Percentiles rank a stretch among this genome's conserved stretches.
Conservation (phyloP, 2,113 vertebrate genomes). For the Cyphomyrus discorhynchus region DNA sequence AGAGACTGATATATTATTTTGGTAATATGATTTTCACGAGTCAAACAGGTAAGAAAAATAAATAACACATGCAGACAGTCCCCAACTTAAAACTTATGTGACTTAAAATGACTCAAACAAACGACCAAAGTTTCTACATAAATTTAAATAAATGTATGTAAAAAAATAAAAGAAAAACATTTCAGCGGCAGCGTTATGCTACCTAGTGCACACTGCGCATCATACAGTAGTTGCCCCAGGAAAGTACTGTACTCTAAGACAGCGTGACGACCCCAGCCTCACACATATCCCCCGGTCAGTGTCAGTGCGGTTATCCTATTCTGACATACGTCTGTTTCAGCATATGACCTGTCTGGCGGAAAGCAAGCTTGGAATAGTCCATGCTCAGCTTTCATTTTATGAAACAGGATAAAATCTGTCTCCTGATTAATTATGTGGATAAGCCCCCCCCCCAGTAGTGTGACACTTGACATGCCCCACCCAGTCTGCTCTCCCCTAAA, state of each 20-base stretch:
- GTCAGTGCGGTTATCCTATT: not conserved
- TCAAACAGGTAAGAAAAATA: not conserved
- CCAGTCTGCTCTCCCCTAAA: not conserved
- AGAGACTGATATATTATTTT: constrained; percentile 15
- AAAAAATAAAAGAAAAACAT: not conserved
- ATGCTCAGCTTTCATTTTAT: not conserved
- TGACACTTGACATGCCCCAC: no score
- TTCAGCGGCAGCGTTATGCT: not conserved
- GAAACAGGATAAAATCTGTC: not conserved
- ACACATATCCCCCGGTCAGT: not conserved
- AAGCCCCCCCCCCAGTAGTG: not conserved
- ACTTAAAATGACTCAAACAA: not conserved
- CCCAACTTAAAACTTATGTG: not conserved
- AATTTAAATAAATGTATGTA: not conserved
- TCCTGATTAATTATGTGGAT: not conserved
- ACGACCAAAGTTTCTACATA: not conserved
- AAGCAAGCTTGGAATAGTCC: not conserved
- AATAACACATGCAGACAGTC: not conserved
- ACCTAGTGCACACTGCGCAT: not conserved
- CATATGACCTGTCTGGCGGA: not conserved
- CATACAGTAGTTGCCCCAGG: not conserved
- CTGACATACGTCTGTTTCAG: not conserved
- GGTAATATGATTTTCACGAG: constrained; percentile 24
- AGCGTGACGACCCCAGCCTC: not conserved
- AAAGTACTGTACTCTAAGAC: not conserved